phyloP scores from a whole-genome alignment of 2,888 invertebrate species.

The Rhagium mordax region DNA sequence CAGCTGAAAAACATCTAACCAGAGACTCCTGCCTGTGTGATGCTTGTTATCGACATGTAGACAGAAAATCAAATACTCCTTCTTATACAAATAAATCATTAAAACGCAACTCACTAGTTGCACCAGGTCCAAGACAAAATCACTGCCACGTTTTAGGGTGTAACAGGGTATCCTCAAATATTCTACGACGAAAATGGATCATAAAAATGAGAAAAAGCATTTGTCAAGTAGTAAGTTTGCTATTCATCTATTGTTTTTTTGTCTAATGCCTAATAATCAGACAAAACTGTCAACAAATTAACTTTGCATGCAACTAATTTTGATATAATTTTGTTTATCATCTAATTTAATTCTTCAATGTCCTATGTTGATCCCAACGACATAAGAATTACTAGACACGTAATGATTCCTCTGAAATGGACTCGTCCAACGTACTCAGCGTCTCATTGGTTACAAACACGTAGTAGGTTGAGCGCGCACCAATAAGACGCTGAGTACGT shows the following conservation, averaged over 20 bases:
- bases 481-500: too few relatives aligned
- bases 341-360: too few relatives aligned
- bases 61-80: slow-evolving; percentile 84
- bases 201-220: slow-evolving; percentile 80
- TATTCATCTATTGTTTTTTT: background rate
- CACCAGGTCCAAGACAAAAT: slow-evolving; percentile 67
- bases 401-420: too few relatives aligned
- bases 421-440: too few relatives aligned
- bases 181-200: slow-evolving; percentile 81
- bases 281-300: too few relatives aligned
- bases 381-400: too few relatives aligned
- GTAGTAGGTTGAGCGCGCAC: too few relatives aligned
- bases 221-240: slow-evolving; percentile 73
- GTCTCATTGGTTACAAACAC: too few relatives aligned
- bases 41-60: slow-evolving; percentile 89
- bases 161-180: slow-evolving; percentile 74
- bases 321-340: too few relatives aligned
- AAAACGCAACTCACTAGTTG: slow-evolving; percentile 64
- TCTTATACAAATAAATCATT: slow-evolving; percentile 75
- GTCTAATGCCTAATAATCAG: background rate
- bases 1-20: slow-evolving; percentile 86
- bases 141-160: slow-evolving; percentile 80
- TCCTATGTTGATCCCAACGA: too few relatives aligned
- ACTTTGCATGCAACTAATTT: too few relatives aligned
- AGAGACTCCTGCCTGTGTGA: slow-evolving; percentile 90